These are phyloP conservation scores for Thryonomys swinderianus DNA, from an alignment of 2,113 vertebrate species.

Conservation along the genomic window DNA sequence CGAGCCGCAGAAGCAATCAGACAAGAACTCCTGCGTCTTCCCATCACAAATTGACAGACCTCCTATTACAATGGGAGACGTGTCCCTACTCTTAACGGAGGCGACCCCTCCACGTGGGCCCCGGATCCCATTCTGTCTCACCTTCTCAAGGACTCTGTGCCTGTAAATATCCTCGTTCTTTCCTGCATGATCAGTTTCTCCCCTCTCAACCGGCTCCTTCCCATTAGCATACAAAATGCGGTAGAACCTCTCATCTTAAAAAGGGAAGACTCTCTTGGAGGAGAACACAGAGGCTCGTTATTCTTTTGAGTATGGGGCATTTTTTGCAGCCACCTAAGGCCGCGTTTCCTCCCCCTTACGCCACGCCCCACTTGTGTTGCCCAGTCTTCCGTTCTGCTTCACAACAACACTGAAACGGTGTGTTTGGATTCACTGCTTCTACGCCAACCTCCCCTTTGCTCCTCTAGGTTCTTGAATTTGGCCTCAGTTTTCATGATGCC, in stretches of 20 bases:
- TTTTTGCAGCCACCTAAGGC: background rate
- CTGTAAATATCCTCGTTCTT: conserved; percentile 51
- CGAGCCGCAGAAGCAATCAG: conserved; percentile 61
- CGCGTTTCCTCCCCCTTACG: background rate
- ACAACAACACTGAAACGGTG: background rate
- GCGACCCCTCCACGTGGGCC: background rate
- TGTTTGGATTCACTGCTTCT: background rate
- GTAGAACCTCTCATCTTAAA: conserved; percentile 39
- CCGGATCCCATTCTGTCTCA: conserved; percentile 28
- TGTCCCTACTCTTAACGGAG: conserved; percentile 58
- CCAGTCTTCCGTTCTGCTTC: background rate
- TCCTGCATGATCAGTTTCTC: conserved; percentile 57
- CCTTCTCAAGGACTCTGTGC: conserved; percentile 71
- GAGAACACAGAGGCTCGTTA: background rate
- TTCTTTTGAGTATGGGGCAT: background rate
- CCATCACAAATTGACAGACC: conserved; percentile 61
- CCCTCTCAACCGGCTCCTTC: conserved; percentile 49
- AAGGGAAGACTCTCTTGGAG: conserved; percentile 5
- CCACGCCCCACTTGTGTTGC: rapidly evolving
- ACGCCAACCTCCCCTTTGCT: background rate
- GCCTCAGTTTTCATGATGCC: background rate
- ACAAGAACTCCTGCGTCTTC: conserved; percentile 54
- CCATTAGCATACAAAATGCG: conserved; percentile 63
- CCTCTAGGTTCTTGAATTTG: background rate
- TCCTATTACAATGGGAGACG: conserved; percentile 34